A percentile compares a stretch with the other conserved stretches of the same genome.
Conservation (phyloP, 2,113 vertebrate species). For the Melanerpes aurifrons region DNA sequence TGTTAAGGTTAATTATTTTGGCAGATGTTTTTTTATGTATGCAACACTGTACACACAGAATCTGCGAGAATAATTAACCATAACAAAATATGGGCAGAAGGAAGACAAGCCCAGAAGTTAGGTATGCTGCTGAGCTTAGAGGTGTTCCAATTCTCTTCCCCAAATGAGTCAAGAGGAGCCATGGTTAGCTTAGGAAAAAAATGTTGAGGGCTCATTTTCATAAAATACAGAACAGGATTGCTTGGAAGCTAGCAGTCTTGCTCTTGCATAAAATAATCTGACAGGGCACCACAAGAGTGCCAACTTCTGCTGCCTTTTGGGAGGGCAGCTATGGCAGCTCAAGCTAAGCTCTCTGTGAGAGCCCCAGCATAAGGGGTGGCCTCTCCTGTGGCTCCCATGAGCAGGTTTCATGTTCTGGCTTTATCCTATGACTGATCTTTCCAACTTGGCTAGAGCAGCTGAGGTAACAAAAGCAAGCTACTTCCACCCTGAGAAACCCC, state of each 20-base stretch:
- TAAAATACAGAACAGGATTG: background rate
- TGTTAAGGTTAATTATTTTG: no score
- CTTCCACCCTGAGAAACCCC: background rate
- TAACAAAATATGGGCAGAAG: background rate
- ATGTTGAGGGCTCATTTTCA: background rate
- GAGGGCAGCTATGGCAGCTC: background rate
- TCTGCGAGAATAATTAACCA: background rate
- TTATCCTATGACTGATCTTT: background rate
- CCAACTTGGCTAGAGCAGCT: background rate
- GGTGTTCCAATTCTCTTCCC: background rate
- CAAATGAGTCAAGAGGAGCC: background rate
- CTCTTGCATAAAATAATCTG: background rate
- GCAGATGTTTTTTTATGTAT: no score
- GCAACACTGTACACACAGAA: background rate
- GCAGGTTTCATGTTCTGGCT: background rate
- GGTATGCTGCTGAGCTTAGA: background rate
- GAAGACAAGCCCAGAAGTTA: background rate
- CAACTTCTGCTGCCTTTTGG: background rate
- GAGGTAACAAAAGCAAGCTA: background rate
- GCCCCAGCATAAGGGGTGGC: background rate
- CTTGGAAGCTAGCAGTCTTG: background rate
- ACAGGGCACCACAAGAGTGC: background rate
- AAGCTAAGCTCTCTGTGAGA: background rate
- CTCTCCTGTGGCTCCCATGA: background rate
- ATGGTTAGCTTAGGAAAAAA: background rate